Base-by-base conservation (phyloP, 1,140 invertebrate species). In the Halictus rubicundus region DNA sequence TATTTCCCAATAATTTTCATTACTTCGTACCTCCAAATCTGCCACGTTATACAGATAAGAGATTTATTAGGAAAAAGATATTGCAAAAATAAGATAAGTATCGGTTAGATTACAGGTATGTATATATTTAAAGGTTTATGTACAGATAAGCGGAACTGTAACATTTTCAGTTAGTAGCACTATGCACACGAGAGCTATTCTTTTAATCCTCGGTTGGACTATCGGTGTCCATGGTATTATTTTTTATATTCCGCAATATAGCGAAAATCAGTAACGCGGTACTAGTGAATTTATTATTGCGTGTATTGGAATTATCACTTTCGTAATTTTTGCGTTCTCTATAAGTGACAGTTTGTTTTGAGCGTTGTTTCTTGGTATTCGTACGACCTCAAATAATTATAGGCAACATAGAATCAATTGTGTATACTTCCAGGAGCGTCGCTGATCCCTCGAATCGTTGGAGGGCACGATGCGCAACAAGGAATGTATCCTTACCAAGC, bases 401-500 rank as follows among this genome's bases (percentile, higher is more conserved):
- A 7, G 9, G 8, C 21, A 21, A 57, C n/a, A 57, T 7, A 9
- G 1, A 57, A n/a, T n/a, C 9, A 57, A 0, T 57, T 9, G 54
- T 57, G 6, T 6, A n/a, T n/a, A n/a, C 19, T 57, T 57, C 8
- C 9, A n/a, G 21, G 19, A 23, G 2, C 54, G 6, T 57, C n/a
- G 54, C 7, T 8, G 5, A 32, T 5, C 32, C 8, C 21, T n/a
- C 54, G 21, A 57, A 23, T 57, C 54, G 54, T 57, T 9, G 54
- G 54, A 57, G 54, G 54, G 7, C 0, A 9, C 8, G 6, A 57
- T n/a, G 54, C 54, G n/a, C 21, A 0, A n/a, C 4, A 0, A 52
- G 54, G 54, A 57, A 23, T n/a, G n/a, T 57, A n/a, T 57, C 19
- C 54, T 57, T 57, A n/a, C 54, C 54, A 57, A 57, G 54, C n/a